phyloP scores from a whole-genome alignment of 2,113 vertebrate species.

The Myotis yumanensis region DNA sequence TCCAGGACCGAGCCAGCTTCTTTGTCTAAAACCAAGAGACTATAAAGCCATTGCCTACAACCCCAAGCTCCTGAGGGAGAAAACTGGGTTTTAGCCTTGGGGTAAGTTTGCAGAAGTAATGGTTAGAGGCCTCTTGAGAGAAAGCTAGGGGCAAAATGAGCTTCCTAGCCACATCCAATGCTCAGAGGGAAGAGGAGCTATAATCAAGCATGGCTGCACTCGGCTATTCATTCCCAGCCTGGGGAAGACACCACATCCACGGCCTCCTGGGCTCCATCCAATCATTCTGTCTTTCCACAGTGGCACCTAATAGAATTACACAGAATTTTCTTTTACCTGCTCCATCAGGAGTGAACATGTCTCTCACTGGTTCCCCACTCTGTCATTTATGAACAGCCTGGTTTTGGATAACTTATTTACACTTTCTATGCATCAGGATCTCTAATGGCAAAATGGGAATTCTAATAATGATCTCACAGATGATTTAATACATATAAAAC shows the following conservation, averaged over 20 bases:
- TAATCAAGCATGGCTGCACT: neutral
- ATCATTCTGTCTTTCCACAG: neutral
- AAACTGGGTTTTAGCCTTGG: neutral
- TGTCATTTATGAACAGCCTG: neutral
- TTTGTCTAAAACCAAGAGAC: neutral
- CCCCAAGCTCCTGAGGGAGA: neutral
- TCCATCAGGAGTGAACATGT: neutral
- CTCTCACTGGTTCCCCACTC: neutral
- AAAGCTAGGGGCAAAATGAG: neutral
- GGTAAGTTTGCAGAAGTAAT: neutral
- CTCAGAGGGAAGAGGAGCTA: neutral
- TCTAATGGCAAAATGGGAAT: neutral
- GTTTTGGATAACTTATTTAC: neutral
- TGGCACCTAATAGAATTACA: neutral
- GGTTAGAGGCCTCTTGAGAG: neutral
- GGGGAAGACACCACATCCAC: neutral
- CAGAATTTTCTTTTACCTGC: rapidly evolving
- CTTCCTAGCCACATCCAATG: neutral
- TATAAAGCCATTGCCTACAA: neutral
- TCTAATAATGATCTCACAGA: neutral
- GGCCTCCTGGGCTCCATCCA: neutral
- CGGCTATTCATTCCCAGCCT: neutral
- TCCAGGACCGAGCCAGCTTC: neutral
- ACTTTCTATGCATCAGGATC: neutral
- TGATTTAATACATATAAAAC: neutral